These are phyloP conservation scores for Drosophila rellima DNA, from an alignment of 2,888 invertebrate species.

Conservation along the genomic window DNA sequence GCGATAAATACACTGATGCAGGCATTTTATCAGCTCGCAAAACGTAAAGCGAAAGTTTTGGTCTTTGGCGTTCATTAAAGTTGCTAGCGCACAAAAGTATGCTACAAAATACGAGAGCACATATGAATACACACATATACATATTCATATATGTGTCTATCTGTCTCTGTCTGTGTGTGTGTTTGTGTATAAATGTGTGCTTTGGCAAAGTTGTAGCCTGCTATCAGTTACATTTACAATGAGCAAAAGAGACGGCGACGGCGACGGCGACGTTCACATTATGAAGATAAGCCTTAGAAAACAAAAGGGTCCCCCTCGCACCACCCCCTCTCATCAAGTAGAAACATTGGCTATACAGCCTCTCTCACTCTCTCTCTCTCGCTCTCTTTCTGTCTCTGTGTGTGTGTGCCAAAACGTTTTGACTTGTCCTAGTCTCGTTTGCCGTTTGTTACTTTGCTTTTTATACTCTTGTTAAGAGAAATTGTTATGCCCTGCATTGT, in stretches of 20 bases:
- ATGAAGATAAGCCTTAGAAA: slow-evolving; percentile 78
- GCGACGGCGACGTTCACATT: slow-evolving; percentile 74
- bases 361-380: background rate
- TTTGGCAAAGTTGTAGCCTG: slow-evolving; percentile 68
- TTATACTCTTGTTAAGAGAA: slow-evolving; percentile 59
- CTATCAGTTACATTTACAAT: slow-evolving; percentile 73
- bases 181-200: slow-evolving; percentile 20
- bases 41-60: slow-evolving; percentile 70
- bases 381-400: slow-evolving; percentile 3
- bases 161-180: slow-evolving; percentile 2
- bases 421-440: slow-evolving; percentile 63
- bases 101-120: slow-evolving; percentile 59
- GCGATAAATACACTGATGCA: slow-evolving; percentile 48
- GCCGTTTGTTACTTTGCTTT: slow-evolving; percentile 56
- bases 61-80: slow-evolving; percentile 75
- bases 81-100: slow-evolving; percentile 70
- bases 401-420: slow-evolving; percentile 63
- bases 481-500: slow-evolving; percentile 52
- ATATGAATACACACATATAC: slow-evolving; percentile 10
- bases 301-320: slow-evolving; percentile 60
- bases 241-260: slow-evolving; percentile 51
- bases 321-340: background rate
- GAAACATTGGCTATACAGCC: slow-evolving; percentile 4
- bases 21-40: slow-evolving; percentile 53
- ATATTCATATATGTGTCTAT: background rate